Evolutionary conservation across 2,113 vertebrate species (phyloP), one percentile per base, ranked within the genome.

Genomic region (Oncorhynchus mykiss): DNA sequence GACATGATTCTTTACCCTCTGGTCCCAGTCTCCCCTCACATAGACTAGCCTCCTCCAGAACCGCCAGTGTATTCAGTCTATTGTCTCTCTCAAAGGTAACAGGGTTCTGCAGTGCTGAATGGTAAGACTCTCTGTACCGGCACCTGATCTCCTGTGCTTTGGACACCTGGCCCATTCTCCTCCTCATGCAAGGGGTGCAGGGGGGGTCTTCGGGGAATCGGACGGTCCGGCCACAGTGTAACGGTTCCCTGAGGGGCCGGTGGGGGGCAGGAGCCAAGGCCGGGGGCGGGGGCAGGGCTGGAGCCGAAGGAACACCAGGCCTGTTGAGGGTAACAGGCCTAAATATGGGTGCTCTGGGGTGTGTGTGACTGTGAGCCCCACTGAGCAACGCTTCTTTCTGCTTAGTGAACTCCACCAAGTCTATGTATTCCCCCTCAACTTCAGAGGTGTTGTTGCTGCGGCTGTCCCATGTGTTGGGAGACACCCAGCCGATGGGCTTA

Each of bases 341-440:
- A 22, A 22, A 24, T n/a, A 62, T 62, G n/a, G 18, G 18, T 8
- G 13, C 59, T 22, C 59, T 62, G 59, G 59, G n/a, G 59, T 70
- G 76, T 67, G 80, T 78, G 18, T 78, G 67, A 24, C n/a, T 29
- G 18, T 84, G 80, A 70, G 69, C 72, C 70, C 66, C 70, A 62
- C 76, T 71, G 79, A 11, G 81, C 78, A 24, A 70, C 12, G 67
- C 72, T 0, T 31, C 67, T 51, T 64, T 78, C 9, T 89, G 88
- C 72, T 81, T 90, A 25, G 92, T 78, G 45, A 83, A 84, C 57
- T 94, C 93, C 74, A 95, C 69, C 27, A 96, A 89, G 57, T 95
- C 92, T 72, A 96, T 94, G 0, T 97, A 95, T 22, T 96, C 95
- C 11, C 95, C 94, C 62, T 93, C 94, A 45, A 24, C 68, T 22